Conservation (phyloP, 2,113 vertebrate genomes). For the Acanthochromis polyacanthus region DNA sequence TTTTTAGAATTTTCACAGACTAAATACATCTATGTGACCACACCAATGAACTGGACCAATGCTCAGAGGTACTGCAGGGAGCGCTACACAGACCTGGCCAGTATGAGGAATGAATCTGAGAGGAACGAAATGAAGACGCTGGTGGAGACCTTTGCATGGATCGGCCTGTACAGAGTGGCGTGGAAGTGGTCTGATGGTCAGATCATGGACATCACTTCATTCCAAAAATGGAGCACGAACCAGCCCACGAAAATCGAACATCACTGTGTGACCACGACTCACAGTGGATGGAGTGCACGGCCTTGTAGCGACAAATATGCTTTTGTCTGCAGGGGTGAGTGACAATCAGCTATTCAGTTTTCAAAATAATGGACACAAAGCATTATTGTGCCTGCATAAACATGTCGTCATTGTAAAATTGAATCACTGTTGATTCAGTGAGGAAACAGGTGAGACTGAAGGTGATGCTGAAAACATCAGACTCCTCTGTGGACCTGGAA, state of each 20-base stretch:
- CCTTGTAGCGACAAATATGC: not conserved
- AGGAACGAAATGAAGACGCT: not conserved
- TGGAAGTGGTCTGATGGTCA: not conserved
- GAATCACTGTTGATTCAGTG: not conserved
- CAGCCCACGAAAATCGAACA: not conserved
- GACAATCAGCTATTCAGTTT: not conserved
- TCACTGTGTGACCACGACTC: not conserved
- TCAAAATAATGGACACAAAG: not conserved
- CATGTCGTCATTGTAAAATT: not conserved
- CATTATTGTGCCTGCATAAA: not conserved
- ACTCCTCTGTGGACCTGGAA: not conserved
- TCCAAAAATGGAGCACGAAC: not conserved
- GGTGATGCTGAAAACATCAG: not conserved
- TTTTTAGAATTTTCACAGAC: not conserved
- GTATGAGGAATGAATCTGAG: not conserved
- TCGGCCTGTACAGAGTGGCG: not conserved
- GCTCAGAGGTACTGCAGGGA: not conserved
- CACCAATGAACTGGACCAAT: not conserved
- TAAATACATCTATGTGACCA: not conserved
- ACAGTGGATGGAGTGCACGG: not conserved
- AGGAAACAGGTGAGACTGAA: not conserved
- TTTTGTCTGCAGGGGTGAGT: not conserved
- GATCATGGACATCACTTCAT: not conserved
- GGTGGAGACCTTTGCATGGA: not conserved
- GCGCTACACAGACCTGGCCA: not conserved